phyloP scores from a whole-genome alignment of 2,797 vertebrate species.

The Psittacula echo region DNA sequence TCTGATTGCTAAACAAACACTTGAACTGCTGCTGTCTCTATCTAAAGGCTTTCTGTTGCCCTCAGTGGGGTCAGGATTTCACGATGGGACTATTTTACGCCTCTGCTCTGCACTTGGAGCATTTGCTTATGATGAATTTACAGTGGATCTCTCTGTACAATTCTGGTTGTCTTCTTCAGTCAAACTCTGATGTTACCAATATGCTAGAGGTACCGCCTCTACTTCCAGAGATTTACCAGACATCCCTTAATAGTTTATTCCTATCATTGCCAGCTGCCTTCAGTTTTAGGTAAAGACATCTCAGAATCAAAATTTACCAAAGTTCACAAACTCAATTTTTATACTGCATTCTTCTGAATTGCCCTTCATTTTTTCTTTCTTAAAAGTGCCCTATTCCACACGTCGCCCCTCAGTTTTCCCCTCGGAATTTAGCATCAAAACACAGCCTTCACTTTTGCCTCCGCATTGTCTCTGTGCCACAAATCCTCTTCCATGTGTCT shows the following conservation, averaged over 20 bases:
- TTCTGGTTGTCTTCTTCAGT: neutral
- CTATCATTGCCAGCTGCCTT: neutral
- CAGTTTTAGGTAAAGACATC: neutral
- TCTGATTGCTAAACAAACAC: slow-evolving; percentile 18
- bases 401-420: neutral
- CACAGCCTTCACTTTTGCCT: neutral
- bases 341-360: slow-evolving; percentile 10
- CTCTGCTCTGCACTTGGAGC: neutral
- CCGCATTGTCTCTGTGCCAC: neutral
- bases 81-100: neutral
- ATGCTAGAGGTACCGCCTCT: neutral
- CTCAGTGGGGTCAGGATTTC: neutral
- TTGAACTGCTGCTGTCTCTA: slow-evolving; percentile 8
- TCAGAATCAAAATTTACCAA: neutral
- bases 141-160: neutral
- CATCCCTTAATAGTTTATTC: neutral
- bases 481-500: neutral
- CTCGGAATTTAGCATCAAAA: neutral
- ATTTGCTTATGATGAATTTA: neutral
- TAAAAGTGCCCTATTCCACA: neutral
- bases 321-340: neutral
- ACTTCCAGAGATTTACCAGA: neutral
- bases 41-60: neutral
- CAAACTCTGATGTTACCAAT: neutral
- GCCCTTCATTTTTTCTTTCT: neutral